Evolutionary conservation across 2,113 vertebrate genomes (phyloP).

Genomic region (Empidonax traillii): DNA sequence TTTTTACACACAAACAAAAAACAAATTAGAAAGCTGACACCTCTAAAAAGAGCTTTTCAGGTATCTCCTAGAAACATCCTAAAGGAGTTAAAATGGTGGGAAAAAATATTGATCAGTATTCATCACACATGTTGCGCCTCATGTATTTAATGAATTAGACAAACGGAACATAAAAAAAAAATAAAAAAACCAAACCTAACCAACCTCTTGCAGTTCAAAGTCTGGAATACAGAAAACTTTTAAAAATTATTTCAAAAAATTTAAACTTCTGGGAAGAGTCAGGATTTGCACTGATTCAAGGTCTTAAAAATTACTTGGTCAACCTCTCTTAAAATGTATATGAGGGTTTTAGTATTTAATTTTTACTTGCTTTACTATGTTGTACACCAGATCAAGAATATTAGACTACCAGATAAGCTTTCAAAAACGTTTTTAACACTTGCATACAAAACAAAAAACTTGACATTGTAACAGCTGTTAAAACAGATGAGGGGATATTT

Average conservation of each 20-base stretch:
- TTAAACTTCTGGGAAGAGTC: not conserved
- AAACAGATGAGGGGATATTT: not conserved
- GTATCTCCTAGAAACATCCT: not conserved
- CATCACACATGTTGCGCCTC: not conserved
- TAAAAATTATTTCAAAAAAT: not conserved
- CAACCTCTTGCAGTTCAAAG: not conserved
- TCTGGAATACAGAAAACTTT: not conserved
- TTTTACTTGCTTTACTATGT: not conserved
- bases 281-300: not conserved
- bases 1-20: not conserved
- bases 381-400: not conserved
- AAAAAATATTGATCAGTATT: not conserved
- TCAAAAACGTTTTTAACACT: not conserved
- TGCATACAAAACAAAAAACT: not conserved
- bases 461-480: not conserved
- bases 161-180: not conserved
- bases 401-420: not conserved
- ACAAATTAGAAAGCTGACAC: not conserved
- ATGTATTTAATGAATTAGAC: accelerated
- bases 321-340: not conserved
- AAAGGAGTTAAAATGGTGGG: not conserved
- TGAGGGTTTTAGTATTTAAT: not conserved
- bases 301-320: not conserved
- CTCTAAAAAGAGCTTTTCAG: not conserved
- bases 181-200: not conserved